phyloP scores from a whole-genome alignment of 2,113 vertebrate genomes.

The Hypanus sabinus region DNA sequence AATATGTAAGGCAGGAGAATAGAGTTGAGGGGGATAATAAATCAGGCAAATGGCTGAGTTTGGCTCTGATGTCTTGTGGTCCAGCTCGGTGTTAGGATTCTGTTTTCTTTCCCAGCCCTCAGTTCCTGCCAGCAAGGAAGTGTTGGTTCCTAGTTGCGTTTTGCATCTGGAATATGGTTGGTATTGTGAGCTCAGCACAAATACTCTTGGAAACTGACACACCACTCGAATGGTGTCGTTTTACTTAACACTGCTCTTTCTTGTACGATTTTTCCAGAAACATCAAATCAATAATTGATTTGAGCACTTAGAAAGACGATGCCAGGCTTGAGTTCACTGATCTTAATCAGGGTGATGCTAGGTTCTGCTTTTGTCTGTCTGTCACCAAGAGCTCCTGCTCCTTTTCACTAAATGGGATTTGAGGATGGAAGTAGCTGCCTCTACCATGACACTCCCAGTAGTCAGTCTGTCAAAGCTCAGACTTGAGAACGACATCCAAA shows the following conservation, averaged over 20 bases:
- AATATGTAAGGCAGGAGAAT: too few relatives aligned
- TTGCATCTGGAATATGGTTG: neutral
- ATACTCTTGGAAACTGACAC: neutral
- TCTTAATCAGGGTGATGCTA: neutral
- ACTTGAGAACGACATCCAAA: neutral
- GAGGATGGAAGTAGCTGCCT: neutral
- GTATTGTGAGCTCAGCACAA: neutral
- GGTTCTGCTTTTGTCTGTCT: neutral
- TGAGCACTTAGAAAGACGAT: neutral
- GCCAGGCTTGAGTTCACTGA: neutral
- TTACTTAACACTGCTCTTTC: neutral
- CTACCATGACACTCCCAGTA: neutral
- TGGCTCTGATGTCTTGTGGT: too few relatives aligned
- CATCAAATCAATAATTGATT: neutral
- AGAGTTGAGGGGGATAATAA: too few relatives aligned
- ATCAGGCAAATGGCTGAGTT: too few relatives aligned
- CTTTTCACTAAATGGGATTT: neutral
- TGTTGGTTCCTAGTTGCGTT: neutral
- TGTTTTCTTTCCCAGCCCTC: neutral
- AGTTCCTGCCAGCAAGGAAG: neutral
- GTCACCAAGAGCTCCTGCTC: neutral
- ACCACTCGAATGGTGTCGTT: neutral
- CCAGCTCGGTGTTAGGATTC: neutral
- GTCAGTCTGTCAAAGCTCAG: neutral
- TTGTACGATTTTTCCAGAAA: neutral